phyloP scores from a whole-genome alignment of 2,888 invertebrate genomes.

The Cephus pygmeus region DNA sequence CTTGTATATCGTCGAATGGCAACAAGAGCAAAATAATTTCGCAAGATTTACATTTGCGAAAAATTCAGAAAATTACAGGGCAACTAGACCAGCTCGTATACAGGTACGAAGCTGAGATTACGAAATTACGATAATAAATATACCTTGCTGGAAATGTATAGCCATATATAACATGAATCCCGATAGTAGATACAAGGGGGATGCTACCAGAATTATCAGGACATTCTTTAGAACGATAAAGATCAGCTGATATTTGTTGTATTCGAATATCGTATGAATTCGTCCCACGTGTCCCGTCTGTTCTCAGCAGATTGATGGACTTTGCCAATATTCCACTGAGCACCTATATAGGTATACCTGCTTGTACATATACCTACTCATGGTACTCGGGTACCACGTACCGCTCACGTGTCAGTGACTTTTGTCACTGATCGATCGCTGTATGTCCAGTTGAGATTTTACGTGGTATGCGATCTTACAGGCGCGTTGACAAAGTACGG shows the following conservation, averaged over 20 bases:
- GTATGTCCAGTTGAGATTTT: neutral
- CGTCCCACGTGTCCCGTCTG: neutral
- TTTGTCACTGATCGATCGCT: neutral
- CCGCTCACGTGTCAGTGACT: neutral
- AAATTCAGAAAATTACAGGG: conserved; percentile 14
- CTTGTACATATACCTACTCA: neutral
- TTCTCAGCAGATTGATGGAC: neutral
- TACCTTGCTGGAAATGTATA: conserved; percentile 5
- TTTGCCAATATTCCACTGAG: neutral
- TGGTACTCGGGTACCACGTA: neutral
- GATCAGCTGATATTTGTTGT: neutral
- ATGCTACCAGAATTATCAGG: neutral
- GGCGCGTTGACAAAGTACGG: conserved; percentile 6
- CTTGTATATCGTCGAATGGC: conserved; percentile 15
- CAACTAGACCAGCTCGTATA: neutral
- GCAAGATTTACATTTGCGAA: conserved; percentile 1
- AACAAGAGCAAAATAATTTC: neutral
- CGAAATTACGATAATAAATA: conserved; percentile 47
- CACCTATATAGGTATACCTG: neutral
- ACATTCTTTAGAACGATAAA: neutral
- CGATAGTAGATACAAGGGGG: neutral
- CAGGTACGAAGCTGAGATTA: neutral
- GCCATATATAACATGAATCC: neutral
- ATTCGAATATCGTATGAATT: neutral
- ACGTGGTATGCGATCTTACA: neutral